Conservation (phyloP, 1,140 invertebrate species). For the Doryteuthis pealeii region DNA sequence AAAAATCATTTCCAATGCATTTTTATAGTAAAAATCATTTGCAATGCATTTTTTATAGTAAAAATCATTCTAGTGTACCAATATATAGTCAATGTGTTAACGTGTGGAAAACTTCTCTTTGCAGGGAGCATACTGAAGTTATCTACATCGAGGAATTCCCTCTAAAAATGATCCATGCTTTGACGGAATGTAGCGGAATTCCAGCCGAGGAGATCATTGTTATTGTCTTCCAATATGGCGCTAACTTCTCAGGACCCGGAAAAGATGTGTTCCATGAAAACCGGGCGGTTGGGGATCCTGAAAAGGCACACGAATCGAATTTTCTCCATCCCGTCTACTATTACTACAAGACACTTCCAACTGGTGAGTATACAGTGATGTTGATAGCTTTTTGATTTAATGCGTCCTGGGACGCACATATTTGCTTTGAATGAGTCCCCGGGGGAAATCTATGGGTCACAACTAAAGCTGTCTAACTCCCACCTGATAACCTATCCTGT, state of each 20-base stretch:
- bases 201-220: slow-evolving; percentile 48
- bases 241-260: slow-evolving; percentile 62
- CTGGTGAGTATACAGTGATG: slow-evolving; percentile 56
- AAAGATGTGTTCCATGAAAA: slow-evolving; percentile 61
- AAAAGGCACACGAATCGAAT: slow-evolving; percentile 61
- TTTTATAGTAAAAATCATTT: too few species aligned
- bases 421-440: too few species aligned
- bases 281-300: slow-evolving; percentile 59
- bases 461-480: too few species aligned
- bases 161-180: slow-evolving; percentile 53
- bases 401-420: too few species aligned
- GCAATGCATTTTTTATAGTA: too few species aligned
- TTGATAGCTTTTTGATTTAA: too few species aligned
- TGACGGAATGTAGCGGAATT: slow-evolving; percentile 53
- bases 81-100: too few species aligned
- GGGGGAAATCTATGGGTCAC: too few species aligned
- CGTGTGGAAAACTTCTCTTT: too few species aligned
- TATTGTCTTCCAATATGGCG: slow-evolving; percentile 61
- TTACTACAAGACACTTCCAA: slow-evolving; percentile 57
- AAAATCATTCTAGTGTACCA: too few species aligned
- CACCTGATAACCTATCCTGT: too few species aligned
- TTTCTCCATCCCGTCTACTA: slow-evolving; percentile 64
- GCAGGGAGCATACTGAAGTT: slow-evolving; percentile 43
- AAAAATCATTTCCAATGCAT: too few species aligned
- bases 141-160: slow-evolving; percentile 60